Evolutionary conservation across 1,140 invertebrate genomes (phyloP).

Genomic region (Dreissena polymorpha): DNA sequence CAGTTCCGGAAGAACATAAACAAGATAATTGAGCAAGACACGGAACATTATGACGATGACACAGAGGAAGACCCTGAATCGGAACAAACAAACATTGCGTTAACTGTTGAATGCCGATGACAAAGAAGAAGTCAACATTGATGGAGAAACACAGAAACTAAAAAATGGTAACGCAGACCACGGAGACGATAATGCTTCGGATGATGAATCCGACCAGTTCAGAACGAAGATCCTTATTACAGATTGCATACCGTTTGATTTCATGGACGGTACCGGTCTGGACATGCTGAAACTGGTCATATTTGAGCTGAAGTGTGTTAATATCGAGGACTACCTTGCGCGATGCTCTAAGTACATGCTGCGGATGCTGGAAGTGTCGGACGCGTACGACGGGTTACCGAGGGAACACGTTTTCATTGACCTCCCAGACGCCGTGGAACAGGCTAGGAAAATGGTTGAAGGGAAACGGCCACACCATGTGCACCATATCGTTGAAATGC

Average conservation of each 20-base stretch:
- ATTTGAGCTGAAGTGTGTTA: slow-evolving; percentile 43
- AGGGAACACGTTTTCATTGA: slow-evolving; percentile 55
- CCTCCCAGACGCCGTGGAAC: slow-evolving; percentile 52
- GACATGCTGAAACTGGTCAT: slow-evolving; percentile 68
- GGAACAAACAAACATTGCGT: slow-evolving; percentile 19
- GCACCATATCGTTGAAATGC: slow-evolving; percentile 16
- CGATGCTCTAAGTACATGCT: slow-evolving; percentile 50
- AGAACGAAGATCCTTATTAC: slow-evolving; percentile 66
- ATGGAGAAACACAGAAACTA: not conserved
- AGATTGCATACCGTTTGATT: slow-evolving; percentile 74
- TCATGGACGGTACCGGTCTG: slow-evolving; percentile 71
- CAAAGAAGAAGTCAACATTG: not conserved
- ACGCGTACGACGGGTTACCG: slow-evolving; percentile 54
- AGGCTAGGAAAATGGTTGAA: not conserved
- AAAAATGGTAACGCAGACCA: not conserved
- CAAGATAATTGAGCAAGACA: slow-evolving; percentile 42
- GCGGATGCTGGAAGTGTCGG: slow-evolving; percentile 48
- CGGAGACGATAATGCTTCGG: not conserved
- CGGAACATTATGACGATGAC: slow-evolving; percentile 9
- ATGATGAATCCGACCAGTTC: slow-evolving; percentile 15
- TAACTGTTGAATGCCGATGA: slow-evolving; percentile 2
- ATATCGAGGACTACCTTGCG: slow-evolving; percentile 55
- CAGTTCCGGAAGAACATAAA: slow-evolving; percentile 69
- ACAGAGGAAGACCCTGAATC: slow-evolving; percentile 40
- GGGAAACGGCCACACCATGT: not conserved